Conservation (phyloP, 2,113 vertebrate species). For the Piaya cayana region DNA sequence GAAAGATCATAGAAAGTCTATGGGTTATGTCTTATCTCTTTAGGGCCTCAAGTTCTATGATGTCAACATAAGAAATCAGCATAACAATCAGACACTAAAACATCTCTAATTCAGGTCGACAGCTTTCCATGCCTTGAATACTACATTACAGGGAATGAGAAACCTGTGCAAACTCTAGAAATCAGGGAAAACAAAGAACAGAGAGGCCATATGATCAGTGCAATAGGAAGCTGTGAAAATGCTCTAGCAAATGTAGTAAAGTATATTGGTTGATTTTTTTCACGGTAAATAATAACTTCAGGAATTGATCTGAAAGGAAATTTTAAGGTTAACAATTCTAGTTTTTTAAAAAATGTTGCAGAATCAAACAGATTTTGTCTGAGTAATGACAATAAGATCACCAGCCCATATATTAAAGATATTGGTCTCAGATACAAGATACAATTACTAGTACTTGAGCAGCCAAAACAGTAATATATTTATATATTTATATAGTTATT, state of each 20-base stretch:
- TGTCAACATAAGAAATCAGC: not conserved
- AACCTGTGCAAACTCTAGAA: not conserved
- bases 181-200: not conserved
- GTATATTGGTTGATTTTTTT: not conserved
- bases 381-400: not conserved
- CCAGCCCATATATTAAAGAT: not conserved
- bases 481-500: not conserved
- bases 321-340: not conserved
- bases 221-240: not conserved
- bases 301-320: not conserved
- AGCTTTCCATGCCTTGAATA: not conserved
- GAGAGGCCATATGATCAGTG: not conserved
- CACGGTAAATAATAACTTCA: not conserved
- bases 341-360: not conserved
- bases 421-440: not conserved
- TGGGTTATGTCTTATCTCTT: not conserved
- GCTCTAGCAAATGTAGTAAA: not conserved
- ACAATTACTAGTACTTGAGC: not conserved
- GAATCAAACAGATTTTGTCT: not conserved
- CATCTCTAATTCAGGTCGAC: not conserved
- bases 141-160: not conserved
- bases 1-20: not conserved
- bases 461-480: not conserved
- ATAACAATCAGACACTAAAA: not conserved
- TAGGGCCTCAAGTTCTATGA: not conserved